phyloP scores from a whole-genome alignment of 2,797 vertebrate genomes.

The Ctenochaetus hawaiiensis region DNA sequence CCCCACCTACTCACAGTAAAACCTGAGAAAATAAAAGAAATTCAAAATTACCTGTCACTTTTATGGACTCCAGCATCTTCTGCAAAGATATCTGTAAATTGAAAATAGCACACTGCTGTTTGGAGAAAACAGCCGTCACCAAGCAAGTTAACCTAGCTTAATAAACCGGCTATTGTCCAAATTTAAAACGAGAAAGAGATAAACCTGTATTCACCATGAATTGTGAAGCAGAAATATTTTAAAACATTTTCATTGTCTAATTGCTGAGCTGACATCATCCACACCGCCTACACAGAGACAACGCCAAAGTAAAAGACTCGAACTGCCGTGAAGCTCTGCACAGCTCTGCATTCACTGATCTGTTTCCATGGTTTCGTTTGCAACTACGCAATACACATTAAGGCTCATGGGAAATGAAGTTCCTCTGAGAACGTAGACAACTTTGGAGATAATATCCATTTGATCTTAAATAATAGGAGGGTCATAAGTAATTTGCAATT shows the following conservation, averaged over 20 bases:
- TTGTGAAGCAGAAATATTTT: not conserved
- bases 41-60: conserved; percentile 78
- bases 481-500: not conserved
- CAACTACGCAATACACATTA: not conserved
- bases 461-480: accelerated
- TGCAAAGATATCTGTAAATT: not conserved
- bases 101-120: not conserved
- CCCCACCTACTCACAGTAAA: not conserved
- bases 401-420: conserved; percentile 64
- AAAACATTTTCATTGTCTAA: not conserved
- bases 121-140: not conserved
- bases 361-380: conserved; percentile 61
- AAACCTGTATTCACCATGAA: not conserved
- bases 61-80: conserved; percentile 81
- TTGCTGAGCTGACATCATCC: not conserved
- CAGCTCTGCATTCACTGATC: conserved; percentile 9
- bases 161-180: conserved; percentile 16
- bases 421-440: not conserved
- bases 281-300: conserved; percentile 9
- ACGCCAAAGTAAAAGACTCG: not conserved
- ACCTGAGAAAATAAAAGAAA: not conserved
- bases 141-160: conserved; percentile 18
- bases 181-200: not conserved
- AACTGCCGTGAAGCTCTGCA: too few relatives aligned
- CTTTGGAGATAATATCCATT: not conserved